Evolutionary conservation across 2,888 invertebrate genomes (phyloP), one percentile per base, ranked within the genome.

Genomic region (Eupithecia centaureata): DNA sequence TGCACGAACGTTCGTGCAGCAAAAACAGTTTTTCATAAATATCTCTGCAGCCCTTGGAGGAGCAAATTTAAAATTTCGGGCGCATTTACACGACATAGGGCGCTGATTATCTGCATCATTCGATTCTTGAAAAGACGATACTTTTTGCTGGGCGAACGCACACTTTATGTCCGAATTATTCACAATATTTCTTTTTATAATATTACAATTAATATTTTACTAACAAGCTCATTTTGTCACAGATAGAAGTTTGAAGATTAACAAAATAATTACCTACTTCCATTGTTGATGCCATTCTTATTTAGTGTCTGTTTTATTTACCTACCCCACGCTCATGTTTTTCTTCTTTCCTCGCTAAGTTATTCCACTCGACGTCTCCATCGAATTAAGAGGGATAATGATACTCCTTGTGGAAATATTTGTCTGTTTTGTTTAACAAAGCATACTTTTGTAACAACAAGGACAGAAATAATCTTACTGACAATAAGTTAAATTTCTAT

Each of bases 361-460:
- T 18, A 56, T 30, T 56, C 54, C n/a, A 56, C 28, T n/a, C 15
- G 28, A 28, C 54, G 18, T 30, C 54, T 30, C 30, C n/a, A 30
- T 28, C n/a, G 10, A 30, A 56, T 56, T 56, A 56, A 8, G 54
- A 15, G 15, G 7, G 10, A 15, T 15, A 54, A 56, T 56, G 54
- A 56, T 56, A 30, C 30, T 56, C 25, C 54, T 28, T 10, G 28
- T 30, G 54, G n/a, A 56, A 56, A 56, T 28, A 56, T 30, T 28
- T 27, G 52, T 25, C 54, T 56, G 54, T 28, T 47, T 18, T 28
- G 30, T 28, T 10, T 28, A 56, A 56, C 18, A 30, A 56, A 56
- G 54, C 54, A 28, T n/a, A 56, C 54, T 56, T 28, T n/a, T 28
- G 27, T 30, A n/a, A n/a, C n/a, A n/a, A 54, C 38, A 8, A 1